These are phyloP conservation scores for Lasius fuliginosus DNA, from an alignment of 2,888 invertebrate genomes.

Conservation along the genomic window DNA sequence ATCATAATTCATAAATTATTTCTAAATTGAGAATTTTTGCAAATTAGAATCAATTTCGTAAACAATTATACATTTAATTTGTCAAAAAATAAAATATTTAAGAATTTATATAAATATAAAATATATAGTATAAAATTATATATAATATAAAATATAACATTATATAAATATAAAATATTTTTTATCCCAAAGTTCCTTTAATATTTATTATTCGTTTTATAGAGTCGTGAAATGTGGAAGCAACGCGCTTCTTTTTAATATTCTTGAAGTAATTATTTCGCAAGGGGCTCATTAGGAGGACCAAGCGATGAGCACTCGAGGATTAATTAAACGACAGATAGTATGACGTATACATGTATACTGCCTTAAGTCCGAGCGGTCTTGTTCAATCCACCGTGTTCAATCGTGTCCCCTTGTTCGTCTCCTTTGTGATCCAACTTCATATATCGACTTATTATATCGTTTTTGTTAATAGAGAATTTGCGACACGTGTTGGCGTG, in stretches of 20 bases:
- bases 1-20: not conserved
- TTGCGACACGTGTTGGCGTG: not conserved
- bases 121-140: too few relatives aligned
- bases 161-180: not conserved
- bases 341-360: slow-evolving; percentile 48
- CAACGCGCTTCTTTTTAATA: slow-evolving; percentile 71
- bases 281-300: slow-evolving; percentile 61
- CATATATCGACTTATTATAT: slow-evolving; percentile 22
- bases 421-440: slow-evolving; percentile 23
- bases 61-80: not conserved
- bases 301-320: slow-evolving; percentile 59
- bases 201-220: slow-evolving; percentile 34
- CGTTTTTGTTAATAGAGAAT: slow-evolving; percentile 41
- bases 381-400: slow-evolving; percentile 12
- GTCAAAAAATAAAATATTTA: not conserved
- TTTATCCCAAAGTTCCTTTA: not conserved
- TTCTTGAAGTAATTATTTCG: slow-evolving; percentile 71
- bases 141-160: too few relatives aligned
- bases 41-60: not conserved
- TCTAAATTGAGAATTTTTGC: not conserved
- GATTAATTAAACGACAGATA: slow-evolving; percentile 75
- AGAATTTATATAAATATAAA: too few relatives aligned
- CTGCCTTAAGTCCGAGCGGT: slow-evolving; percentile 62
- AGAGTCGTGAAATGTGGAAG: not conserved
- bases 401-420: not conserved